A percentile compares a stretch with the other conserved stretches of the same genome.
Conservation (phyloP, 1,140 invertebrate species). For the Eumeta japonica region DNA sequence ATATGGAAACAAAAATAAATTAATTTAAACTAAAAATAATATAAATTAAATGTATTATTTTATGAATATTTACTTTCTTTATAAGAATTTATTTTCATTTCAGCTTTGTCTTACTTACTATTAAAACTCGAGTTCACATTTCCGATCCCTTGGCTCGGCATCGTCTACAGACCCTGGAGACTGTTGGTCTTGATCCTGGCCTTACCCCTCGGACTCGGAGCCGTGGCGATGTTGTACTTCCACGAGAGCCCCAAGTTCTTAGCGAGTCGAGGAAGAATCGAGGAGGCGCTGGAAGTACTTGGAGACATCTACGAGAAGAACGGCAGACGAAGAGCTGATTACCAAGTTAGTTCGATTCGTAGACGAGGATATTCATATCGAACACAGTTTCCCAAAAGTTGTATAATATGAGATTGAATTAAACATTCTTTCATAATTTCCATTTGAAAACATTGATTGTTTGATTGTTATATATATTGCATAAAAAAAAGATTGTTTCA, state of each 20-base stretch:
- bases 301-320: conserved; percentile 51
- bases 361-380: not conserved
- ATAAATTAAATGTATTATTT: too few relatives aligned
- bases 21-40: too few relatives aligned
- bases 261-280: conserved; percentile 47
- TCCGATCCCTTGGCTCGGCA: conserved; percentile 20
- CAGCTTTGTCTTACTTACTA: conserved; percentile 21
- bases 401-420: too few relatives aligned
- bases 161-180: conserved; percentile 61
- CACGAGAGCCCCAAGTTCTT: conserved; percentile 69
- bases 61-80: too few relatives aligned
- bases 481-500: too few relatives aligned
- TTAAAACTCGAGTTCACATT: conserved; percentile 30
- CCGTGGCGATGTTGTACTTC: conserved; percentile 56
- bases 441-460: too few relatives aligned
- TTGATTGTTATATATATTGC: too few relatives aligned
- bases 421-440: too few relatives aligned
- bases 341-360: conserved; percentile 13
- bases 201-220: conserved; percentile 59
- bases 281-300: conserved; percentile 54
- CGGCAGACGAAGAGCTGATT: conserved; percentile 37
- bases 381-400: not conserved
- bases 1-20: too few relatives aligned
- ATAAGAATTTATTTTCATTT: conserved; percentile 4
- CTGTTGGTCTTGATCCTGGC: conserved; percentile 62